A percentile compares a stretch with the other conserved stretches of the same genome.
phyloP scores from a whole-genome alignment of 2,888 invertebrate genomes.

The Tetrapedia diversipes region DNA sequence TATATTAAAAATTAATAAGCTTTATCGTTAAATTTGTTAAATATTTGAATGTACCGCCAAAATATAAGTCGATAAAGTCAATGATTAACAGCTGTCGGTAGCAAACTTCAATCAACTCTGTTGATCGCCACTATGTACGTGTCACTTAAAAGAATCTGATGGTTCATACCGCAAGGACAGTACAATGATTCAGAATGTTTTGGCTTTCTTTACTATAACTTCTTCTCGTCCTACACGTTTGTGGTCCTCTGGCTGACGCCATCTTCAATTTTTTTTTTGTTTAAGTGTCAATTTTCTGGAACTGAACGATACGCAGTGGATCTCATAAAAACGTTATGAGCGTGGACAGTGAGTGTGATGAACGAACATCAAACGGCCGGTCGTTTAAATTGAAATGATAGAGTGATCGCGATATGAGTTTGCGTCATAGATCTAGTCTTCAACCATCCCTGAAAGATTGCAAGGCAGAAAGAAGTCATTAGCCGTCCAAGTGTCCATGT shows the following conservation, averaged over 20 bases:
- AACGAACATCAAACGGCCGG: conserved; percentile 40
- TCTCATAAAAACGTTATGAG: conserved; percentile 25
- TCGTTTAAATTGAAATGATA: conserved; percentile 50
- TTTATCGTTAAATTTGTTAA: background rate
- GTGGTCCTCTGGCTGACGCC: conserved; percentile 47
- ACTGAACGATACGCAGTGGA: conserved; percentile 32
- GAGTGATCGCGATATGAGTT: conserved; percentile 70
- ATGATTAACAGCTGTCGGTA: conserved; percentile 39
- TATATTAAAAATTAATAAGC: background rate
- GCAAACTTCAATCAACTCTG: background rate
- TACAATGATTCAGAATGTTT: conserved; percentile 44
- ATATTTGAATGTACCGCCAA: conserved; percentile 45
- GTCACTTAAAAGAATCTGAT: conserved; percentile 31
- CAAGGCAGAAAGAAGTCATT: conserved; percentile 60
- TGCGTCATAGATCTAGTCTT: conserved; percentile 71
- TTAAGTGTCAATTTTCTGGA: conserved; percentile 50
- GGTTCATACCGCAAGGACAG: conserved; percentile 18
- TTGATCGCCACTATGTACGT: conserved; percentile 14
- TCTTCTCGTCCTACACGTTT: conserved; percentile 23
- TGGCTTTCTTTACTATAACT: conserved; percentile 38
- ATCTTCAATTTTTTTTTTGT: conserved; percentile 54
- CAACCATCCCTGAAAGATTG: conserved; percentile 58
- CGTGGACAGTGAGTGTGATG: conserved; percentile 52
- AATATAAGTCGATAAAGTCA: conserved; percentile 25
- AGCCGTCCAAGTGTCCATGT: conserved; percentile 71